Base-by-base conservation (phyloP, 2,888 invertebrate genomes). In the Quadroppia sp. region DNA sequence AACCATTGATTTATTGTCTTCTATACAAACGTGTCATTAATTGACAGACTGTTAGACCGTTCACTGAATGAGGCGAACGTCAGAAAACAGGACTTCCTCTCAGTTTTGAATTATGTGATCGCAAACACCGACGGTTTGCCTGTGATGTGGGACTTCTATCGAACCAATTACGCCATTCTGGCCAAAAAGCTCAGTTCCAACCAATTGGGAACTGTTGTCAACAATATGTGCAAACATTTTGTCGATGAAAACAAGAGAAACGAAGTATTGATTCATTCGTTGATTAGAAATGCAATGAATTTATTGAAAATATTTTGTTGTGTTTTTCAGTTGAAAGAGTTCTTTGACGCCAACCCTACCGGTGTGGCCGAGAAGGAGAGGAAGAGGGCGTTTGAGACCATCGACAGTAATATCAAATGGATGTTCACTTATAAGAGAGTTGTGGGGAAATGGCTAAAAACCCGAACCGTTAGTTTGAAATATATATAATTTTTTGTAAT, bases 71-170 rank as follows among this genome's bases (percentile, higher is more conserved):
- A 90, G 79, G 85, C 82, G 0, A 86, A 89, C 78, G 88, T 96
- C 0, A 87, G 93, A 42, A 85, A 89, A 4, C 95, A 95, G 82
- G 94, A 95, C 82, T 92, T 91, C 80, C 87, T 94, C 78, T 86
- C 83, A 0, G 88, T 91, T 40, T 80, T 95, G 0, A 82, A 82
- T 0, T 84, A 85, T 72, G 88, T 95, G 71, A 86, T 90, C 0
- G 78, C 78, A 0, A 94, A 94, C 83, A 89, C 90, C 0, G 84
- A 87, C 0, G 95, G 93, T 7, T 86, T 87, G 0, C 83, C 86
- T 1, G 82, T 93, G 0, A 89, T 91, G 0, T 95, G 95, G 94
- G 87, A 90, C 80, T 90, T 90, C 84, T 88, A 91, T 11, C 85
- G 92, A 32, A 84, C 87, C 70, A 87, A 91, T 78, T 95, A 71